phyloP scores from a whole-genome alignment of 2,888 invertebrate genomes.

The Philhelius pedissequus region DNA sequence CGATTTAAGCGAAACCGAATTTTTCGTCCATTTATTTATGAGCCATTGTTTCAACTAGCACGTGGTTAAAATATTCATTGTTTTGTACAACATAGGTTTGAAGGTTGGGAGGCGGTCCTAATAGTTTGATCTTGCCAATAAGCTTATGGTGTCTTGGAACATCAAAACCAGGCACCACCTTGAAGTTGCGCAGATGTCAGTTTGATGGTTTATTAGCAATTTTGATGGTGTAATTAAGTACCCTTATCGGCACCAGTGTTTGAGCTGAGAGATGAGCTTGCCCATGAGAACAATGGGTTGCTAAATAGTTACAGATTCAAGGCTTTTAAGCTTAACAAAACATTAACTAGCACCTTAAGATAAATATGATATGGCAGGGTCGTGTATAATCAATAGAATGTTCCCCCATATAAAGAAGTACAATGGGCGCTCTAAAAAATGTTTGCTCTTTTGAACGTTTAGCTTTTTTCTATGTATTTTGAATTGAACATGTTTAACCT shows the following conservation, averaged over 20 bases:
- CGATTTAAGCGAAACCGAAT: not conserved
- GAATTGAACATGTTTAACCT: too few species aligned
- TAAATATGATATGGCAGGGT: too few species aligned
- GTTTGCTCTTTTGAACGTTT: too few species aligned
- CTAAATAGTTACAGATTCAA: not conserved
- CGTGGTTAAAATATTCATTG: slow-evolving; percentile 27
- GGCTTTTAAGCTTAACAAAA: too few species aligned
- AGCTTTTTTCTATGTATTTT: too few species aligned
- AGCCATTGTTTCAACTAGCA: slow-evolving; percentile 52
- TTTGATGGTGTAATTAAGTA: slow-evolving; percentile 65
- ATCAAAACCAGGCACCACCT: slow-evolving; percentile 39
- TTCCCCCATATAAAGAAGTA: too few species aligned
- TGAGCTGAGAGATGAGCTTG: slow-evolving; percentile 14
- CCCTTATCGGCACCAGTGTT: not conserved
- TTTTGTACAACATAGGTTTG: not conserved
- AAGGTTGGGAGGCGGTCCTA: slow-evolving; percentile 54
- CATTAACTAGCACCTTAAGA: too few species aligned
- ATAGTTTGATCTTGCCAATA: slow-evolving; percentile 11
- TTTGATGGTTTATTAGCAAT: slow-evolving; percentile 42
- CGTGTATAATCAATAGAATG: too few species aligned
- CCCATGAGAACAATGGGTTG: not conserved
- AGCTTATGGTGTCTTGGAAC: slow-evolving; percentile 16
- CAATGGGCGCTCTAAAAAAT: too few species aligned
- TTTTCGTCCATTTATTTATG: slow-evolving; percentile 59
- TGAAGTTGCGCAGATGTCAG: slow-evolving; percentile 33